Conservation (phyloP, 2,888 invertebrate genomes). For the Hyppa rectilinea region DNA sequence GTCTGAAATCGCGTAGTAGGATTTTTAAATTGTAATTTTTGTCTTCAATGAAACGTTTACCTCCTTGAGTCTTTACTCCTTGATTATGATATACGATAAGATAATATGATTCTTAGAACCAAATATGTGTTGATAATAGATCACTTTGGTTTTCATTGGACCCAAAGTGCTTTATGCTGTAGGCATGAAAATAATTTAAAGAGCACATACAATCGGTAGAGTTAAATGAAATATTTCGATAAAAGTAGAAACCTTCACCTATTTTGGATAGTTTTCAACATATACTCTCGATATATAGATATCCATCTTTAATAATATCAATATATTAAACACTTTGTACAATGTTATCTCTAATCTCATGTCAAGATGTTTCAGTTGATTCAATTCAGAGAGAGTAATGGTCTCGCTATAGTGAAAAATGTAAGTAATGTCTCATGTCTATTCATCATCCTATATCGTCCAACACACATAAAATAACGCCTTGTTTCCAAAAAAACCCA, state of each 20-base stretch:
- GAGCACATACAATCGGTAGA: background rate
- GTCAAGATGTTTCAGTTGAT: slow-evolving; percentile 20
- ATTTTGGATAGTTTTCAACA: slow-evolving; percentile 51
- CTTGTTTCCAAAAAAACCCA: too few relatives aligned
- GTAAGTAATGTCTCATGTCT: slow-evolving; percentile 3
- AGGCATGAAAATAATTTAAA: background rate
- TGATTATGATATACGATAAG: too few relatives aligned
- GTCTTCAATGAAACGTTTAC: background rate
- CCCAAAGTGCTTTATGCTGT: background rate
- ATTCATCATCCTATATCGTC: background rate
- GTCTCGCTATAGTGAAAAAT: background rate
- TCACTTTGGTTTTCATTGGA: background rate
- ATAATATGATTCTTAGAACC: too few relatives aligned
- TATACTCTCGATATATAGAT: slow-evolving; percentile 27
- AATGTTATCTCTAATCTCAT: slow-evolving; percentile 48
- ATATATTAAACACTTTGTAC: slow-evolving; percentile 20
- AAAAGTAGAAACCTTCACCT: slow-evolving; percentile 56
- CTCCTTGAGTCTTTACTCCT: background rate
- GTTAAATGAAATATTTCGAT: slow-evolving; percentile 23
- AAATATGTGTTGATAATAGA: background rate
- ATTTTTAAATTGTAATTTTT: background rate
- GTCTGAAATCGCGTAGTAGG: too few relatives aligned
- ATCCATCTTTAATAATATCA: slow-evolving; percentile 18
- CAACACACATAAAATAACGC: too few relatives aligned
- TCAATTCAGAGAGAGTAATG: background rate